Percentiles rank a stretch among this genome's conserved stretches.
These are phyloP conservation scores for Drosophila willistoni DNA, from an alignment of 1,140 invertebrate species.

Conservation along the genomic window DNA sequence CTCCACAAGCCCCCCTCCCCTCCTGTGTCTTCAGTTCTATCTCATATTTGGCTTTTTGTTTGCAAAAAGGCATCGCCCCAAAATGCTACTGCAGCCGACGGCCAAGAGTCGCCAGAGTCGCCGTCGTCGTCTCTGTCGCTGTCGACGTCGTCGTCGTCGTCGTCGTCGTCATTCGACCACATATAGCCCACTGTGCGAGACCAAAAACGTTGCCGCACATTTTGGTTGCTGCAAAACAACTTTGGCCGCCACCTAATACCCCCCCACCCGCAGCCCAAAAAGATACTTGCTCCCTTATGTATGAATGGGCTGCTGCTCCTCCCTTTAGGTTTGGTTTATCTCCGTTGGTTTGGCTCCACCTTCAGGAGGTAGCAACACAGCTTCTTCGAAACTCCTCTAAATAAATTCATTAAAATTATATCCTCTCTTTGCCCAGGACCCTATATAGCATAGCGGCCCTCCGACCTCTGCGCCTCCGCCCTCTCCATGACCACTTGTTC, in stretches of 20 bases:
- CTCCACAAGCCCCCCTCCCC: background rate
- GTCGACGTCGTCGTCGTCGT: background rate
- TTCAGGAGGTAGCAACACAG: conserved; percentile 29
- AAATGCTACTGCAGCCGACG: conserved; percentile 8
- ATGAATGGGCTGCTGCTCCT: background rate
- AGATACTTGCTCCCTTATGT: conserved; percentile 6
- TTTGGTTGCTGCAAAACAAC: conserved; percentile 78
- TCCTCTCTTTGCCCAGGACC: conserved; percentile 21
- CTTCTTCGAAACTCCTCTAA: conserved; percentile 56
- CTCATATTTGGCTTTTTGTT: conserved; percentile 3
- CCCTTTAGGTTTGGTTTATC: conserved; percentile 15
- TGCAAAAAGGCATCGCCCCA: background rate
- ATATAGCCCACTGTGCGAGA: conserved; percentile 80
- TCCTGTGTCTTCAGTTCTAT: background rate
- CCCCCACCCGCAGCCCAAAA: background rate
- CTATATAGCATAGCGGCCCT: conserved; percentile 2
- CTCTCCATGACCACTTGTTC: background rate
- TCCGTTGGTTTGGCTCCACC: conserved; percentile 18
- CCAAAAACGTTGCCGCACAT: conserved; percentile 82
- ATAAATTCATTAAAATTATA: conserved; percentile 82
- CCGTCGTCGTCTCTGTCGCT: background rate
- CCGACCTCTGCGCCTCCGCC: background rate
- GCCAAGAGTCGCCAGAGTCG: background rate
- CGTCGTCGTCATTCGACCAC: conserved; percentile 50
- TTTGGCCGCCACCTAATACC: conserved; percentile 29